A percentile compares a stretch with the other conserved stretches of the same genome.
phyloP scores from a whole-genome alignment of 2,113 vertebrate genomes.

The Desmodus rotundus region DNA sequence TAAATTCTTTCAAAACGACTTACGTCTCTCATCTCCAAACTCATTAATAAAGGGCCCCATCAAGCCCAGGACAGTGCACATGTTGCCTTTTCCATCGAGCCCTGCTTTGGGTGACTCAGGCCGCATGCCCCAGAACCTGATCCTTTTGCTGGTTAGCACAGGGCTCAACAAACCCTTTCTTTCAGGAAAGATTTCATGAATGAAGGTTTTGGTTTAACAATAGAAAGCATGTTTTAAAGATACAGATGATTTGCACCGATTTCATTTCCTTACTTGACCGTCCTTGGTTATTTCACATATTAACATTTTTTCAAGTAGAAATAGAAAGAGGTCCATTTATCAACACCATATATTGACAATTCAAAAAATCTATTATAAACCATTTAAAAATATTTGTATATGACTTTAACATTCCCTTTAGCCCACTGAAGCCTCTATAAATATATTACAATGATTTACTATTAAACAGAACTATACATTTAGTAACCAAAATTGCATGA shows the following conservation, averaged over 20 bases:
- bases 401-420: not conserved
- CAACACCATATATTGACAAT: not conserved
- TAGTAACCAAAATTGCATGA: not conserved
- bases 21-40: not conserved
- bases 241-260: not conserved
- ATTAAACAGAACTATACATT: not conserved
- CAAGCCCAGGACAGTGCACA: not conserved
- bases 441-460: not conserved
- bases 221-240: not conserved
- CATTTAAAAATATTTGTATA: not conserved
- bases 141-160: not conserved
- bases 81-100: not conserved
- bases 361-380: not conserved
- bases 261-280: not conserved
- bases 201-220: not conserved
- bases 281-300: not conserved
- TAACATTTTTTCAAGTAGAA: not conserved
- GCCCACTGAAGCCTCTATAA: not conserved
- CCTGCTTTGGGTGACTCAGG: not conserved
- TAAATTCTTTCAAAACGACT: not conserved
- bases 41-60: not conserved
- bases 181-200: not conserved
- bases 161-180: not conserved
- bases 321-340: not conserved
- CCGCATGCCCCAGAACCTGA: not conserved